phyloP scores from a whole-genome alignment of 2,797 vertebrate species.

The Menidia menidia region DNA sequence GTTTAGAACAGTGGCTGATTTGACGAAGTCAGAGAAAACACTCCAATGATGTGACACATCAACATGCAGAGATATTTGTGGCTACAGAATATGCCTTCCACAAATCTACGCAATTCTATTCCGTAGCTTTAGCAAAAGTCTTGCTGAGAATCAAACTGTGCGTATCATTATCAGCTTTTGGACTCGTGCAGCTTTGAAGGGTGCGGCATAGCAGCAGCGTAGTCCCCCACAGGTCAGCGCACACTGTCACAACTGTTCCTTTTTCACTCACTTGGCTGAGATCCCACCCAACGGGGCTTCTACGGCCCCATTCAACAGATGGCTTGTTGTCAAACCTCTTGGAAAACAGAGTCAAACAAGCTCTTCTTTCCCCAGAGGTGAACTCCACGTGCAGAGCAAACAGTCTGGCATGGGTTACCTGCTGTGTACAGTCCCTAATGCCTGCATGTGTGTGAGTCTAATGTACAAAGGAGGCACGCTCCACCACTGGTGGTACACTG shows the following conservation, averaged over 20 bases:
- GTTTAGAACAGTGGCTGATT: constrained; percentile 45
- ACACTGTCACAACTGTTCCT: constrained; percentile 29
- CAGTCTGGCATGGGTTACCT: constrained; percentile 22
- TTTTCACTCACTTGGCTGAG: constrained; percentile 44
- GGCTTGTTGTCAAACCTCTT: constrained; percentile 55
- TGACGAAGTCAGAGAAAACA: constrained; percentile 7
- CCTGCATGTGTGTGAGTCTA: background rate
- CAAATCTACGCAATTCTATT: background rate
- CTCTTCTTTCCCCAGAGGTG: constrained; percentile 33
- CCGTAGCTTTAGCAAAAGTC: background rate
- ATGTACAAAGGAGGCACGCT: constrained; percentile 11
- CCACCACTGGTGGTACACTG: constrained; percentile 42
- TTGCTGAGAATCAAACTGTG: constrained; percentile 30
- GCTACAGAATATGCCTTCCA: background rate
- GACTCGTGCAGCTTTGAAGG: constrained; percentile 42
- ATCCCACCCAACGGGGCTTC: constrained; percentile 36
- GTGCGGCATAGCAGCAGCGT: constrained; percentile 1
- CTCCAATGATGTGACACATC: constrained; percentile 37
- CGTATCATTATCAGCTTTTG: constrained; percentile 44
- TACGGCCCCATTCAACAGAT: constrained; percentile 54
- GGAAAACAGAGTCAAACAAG: constrained; percentile 62
- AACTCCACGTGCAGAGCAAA: constrained; percentile 28
- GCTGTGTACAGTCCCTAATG: constrained; percentile 7
- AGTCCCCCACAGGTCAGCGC: constrained; percentile 17
- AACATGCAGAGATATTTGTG: constrained; percentile 22